phyloP scores from a whole-genome alignment of 2,888 invertebrate genomes.

The Cataglyphis livida region DNA sequence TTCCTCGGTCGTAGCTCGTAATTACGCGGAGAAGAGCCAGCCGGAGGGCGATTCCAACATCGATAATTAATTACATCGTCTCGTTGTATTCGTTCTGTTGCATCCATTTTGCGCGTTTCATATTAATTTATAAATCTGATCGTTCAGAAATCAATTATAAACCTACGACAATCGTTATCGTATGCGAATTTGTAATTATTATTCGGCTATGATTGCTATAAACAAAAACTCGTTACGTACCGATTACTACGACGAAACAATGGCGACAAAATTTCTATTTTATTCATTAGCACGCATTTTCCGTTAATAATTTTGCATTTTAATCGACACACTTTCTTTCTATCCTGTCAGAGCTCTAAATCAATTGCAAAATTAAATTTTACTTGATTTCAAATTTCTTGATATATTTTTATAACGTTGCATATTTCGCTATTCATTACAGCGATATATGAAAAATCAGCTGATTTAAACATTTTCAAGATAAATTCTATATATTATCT shows the following conservation, averaged over 20 bases:
- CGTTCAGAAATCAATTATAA: neutral
- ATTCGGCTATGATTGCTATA: neutral
- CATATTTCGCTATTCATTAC: neutral
- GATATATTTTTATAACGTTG: neutral
- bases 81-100: neutral
- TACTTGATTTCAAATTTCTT: neutral
- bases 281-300: neutral
- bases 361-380: constrained; percentile 20
- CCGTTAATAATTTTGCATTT: neutral
- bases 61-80: constrained; percentile 18
- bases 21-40: neutral
- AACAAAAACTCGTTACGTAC: neutral
- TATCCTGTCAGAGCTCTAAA: neutral
- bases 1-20: neutral
- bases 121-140: constrained; percentile 17
- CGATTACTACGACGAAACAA: neutral
- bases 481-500: neutral
- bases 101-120: neutral
- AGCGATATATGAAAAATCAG: neutral
- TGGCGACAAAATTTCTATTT: neutral
- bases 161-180: neutral
- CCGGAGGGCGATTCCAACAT: neutral
- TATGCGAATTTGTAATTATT: neutral
- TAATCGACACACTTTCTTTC: neutral
- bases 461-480: neutral